Evolutionary conservation across 2,797 vertebrate species (phyloP), one percentile per base, ranked within the genome.

Genomic region (Nyctalus aviator): DNA sequence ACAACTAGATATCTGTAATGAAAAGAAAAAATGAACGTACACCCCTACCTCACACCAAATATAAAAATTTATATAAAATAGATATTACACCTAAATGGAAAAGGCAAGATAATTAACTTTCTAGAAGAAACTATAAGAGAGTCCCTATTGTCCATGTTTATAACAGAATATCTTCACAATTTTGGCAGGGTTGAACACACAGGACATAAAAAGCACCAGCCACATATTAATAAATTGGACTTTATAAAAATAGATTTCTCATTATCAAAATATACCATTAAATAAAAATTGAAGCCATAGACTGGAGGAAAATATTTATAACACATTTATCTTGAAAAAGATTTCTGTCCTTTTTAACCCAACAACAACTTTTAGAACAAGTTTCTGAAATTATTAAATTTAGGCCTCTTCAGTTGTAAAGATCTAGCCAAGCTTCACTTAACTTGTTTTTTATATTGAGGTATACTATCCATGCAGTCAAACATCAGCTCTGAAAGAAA

Each of bases 181-280:
- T 86, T 89, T 68, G 55, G 4, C 35, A 92, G 6, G 83, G 18
- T 41, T 37, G 37, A 69, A 78, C 21, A 57, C 2, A 71, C 1
- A 32, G 20, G 37, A 69, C 46, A 79, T 35, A 88, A 46, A 92
- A 92, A 84, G 53, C 23, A 85, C 55, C 37, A 82, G 68, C 20
- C 13, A 88, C 18, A 55, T 77, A 78, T 62, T 77, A 57, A 21
- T 64, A 77, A 94, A 41, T 18, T 66, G 3, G 12, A 88, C 55
- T 85, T 90, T 14, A 93, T 81, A 27, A 78, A 91, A 95, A 88
- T 14, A 71, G 79, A 79, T 59, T 69, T 75, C 18, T 91, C 12
- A 41, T 73, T 78, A 88, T 92, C 53, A 89, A 89, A 94, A 82
- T 55, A 90, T 15, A 53, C 23, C 27, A 55, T 87, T 21, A 87